Conservation (phyloP, 2,888 invertebrate species). For the Matsumyia berberina region DNA sequence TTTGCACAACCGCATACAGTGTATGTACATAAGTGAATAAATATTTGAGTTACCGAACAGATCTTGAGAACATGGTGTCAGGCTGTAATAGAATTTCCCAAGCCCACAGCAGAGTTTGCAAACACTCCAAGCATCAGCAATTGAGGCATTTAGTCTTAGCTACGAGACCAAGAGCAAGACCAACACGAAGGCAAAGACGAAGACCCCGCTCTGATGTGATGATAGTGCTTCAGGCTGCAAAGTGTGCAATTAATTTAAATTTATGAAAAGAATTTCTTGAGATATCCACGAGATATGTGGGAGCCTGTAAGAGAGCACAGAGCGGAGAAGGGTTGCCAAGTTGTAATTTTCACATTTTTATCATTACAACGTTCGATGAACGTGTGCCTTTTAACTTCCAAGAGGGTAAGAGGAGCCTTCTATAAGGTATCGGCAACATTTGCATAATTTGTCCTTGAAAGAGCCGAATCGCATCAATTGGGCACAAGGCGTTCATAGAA, state of each 20-base stretch:
- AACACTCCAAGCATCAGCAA: conserved; percentile 33
- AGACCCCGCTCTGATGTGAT: neutral
- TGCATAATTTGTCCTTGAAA: too few relatives aligned
- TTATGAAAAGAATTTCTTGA: conserved; percentile 49
- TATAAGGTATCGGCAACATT: too few relatives aligned
- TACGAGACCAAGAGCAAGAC: conserved; percentile 9
- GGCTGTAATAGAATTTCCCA: conserved; percentile 48
- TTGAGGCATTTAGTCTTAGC: conserved; percentile 20
- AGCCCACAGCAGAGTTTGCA: conserved; percentile 7
- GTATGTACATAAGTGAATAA: conserved; percentile 26
- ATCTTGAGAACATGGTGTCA: conserved; percentile 20
- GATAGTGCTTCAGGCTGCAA: conserved; percentile 13
- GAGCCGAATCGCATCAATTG: too few relatives aligned
- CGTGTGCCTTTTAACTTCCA: too few relatives aligned
- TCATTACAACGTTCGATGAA: too few relatives aligned
- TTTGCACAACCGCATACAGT: neutral
- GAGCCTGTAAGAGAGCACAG: conserved; percentile 32
- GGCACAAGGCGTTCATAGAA: too few relatives aligned
- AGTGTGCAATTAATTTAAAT: conserved; percentile 65
- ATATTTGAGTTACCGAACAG: conserved; percentile 41
- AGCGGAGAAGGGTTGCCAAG: conserved; percentile 20
- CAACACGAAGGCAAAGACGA: too few relatives aligned
- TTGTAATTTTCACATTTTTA: neutral
- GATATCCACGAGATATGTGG: conserved; percentile 46
- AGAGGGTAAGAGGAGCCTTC: too few relatives aligned